phyloP scores from a whole-genome alignment of 2,888 invertebrate genomes.

The Volucella zonaria region DNA sequence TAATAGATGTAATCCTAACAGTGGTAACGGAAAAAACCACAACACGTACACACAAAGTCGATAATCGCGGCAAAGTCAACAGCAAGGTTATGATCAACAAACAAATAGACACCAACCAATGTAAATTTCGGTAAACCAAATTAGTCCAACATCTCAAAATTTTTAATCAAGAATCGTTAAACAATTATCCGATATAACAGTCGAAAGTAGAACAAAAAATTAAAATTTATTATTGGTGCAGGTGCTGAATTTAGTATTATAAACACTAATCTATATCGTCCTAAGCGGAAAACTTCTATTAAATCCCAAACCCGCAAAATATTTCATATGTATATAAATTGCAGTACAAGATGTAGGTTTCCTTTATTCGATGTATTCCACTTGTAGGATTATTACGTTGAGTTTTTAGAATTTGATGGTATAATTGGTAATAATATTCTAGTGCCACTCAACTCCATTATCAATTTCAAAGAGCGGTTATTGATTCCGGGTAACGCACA shows the following conservation, averaged over 20 bases:
- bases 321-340: background rate
- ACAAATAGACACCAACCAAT: background rate
- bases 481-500: too few species aligned
- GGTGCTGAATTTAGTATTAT: too few species aligned
- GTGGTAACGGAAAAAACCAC: background rate
- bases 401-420: constrained; percentile 21
- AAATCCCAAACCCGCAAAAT: background rate
- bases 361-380: constrained; percentile 24
- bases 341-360: constrained; percentile 8
- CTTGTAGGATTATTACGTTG: constrained; percentile 5
- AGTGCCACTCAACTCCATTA: too few species aligned
- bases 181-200: constrained; percentile 29
- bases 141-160: background rate
- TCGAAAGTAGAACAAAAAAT: constrained; percentile 7
- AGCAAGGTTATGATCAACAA: background rate
- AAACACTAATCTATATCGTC: constrained; percentile 12
- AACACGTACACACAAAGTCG: background rate
- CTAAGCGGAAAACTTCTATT: constrained; percentile 11
- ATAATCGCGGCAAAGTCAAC: background rate
- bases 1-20: background rate
- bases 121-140: constrained; percentile 8
- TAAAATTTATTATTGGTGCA: too few species aligned
- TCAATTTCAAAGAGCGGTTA: too few species aligned
- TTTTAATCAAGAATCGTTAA: constrained; percentile 9
- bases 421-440: too few species aligned